Evolutionary conservation across 2,797 vertebrate species (phyloP).

Genomic region (Peromyscus aztecus): DNA sequence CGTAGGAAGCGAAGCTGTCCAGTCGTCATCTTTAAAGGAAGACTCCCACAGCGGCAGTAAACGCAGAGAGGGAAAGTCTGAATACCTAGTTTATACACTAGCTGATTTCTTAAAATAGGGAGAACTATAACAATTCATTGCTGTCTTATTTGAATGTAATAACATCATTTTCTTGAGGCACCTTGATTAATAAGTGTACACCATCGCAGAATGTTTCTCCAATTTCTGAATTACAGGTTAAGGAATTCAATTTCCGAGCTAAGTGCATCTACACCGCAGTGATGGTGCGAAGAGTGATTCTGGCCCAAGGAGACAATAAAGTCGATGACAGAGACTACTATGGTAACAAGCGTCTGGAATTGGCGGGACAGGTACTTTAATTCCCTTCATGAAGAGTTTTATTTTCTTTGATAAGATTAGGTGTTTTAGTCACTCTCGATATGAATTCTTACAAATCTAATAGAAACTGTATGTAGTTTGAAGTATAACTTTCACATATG

Average conservation of each 20-base stretch:
- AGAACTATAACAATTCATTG: neutral
- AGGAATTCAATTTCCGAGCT: conserved; percentile 98
- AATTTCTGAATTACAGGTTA: conserved; percentile 90
- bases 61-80: neutral
- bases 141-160: neutral
- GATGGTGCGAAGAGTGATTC: conserved; percentile 98
- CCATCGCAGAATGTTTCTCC: neutral
- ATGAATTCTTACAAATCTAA: neutral
- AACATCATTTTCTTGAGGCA: conserved; percentile 3
- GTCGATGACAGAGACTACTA: conserved; percentile 99
- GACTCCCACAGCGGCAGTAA: neutral
- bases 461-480: conserved; percentile 6
- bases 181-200: neutral
- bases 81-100: neutral
- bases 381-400: conserved; percentile 19
- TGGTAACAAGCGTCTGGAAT: conserved; percentile 97
- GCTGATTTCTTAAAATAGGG: neutral
- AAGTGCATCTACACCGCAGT: conserved; percentile 99
- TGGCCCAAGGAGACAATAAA: conserved; percentile 98
- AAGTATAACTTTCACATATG: neutral
- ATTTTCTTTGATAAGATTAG: conserved; percentile 56
- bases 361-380: conserved; percentile 96
- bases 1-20: neutral
- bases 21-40: neutral
- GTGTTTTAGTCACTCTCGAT: conserved; percentile 20